Percentiles rank a stretch among this genome's conserved stretches.
Evolutionary conservation across 23 tunicate genomes (phyloP).

Genomic region (Halocynthia roretzi): DNA sequence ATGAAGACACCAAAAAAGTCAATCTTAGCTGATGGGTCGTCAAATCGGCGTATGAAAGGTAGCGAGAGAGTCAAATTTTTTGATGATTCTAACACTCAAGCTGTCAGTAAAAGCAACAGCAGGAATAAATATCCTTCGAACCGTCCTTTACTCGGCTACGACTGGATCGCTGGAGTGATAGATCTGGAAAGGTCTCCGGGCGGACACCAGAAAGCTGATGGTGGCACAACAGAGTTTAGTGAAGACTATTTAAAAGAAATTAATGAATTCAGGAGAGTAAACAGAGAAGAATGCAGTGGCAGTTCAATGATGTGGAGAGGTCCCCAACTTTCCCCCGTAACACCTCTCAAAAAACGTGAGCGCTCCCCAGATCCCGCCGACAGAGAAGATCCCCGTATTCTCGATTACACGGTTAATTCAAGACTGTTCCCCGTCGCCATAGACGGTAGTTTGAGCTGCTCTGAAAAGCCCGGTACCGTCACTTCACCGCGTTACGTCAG

Average conservation of each 20-base stretch:
- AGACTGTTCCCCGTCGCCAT: constrained; percentile 84
- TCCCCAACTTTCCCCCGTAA: constrained; percentile 48
- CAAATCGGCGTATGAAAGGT: background rate
- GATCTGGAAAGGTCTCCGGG: constrained; percentile 41
- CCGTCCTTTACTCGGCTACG: constrained; percentile 79
- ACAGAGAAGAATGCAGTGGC: constrained; percentile 69
- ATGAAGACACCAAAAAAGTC: constrained; percentile 26
- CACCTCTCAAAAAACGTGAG: constrained; percentile 1
- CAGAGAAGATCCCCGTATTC: constrained; percentile 55
- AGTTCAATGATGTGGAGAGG: constrained; percentile 37
- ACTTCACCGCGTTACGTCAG: constrained; percentile 69
- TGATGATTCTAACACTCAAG: background rate
- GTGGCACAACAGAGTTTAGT: constrained; percentile 3
- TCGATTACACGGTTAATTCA: constrained; percentile 79
- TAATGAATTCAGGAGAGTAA: constrained; percentile 67
- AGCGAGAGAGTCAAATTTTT: constrained; percentile 5
- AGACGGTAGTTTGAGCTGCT: constrained; percentile 20
- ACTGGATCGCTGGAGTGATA: constrained; percentile 84
- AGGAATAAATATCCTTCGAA: constrained; percentile 2
- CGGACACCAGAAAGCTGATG: background rate
- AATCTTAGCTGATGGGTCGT: background rate
- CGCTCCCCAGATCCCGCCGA: constrained; percentile 86
- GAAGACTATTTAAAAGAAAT: constrained; percentile 57
- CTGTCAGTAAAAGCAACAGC: background rate
- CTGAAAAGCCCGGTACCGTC: constrained; percentile 30